Conservation (phyloP, 2,888 invertebrate genomes). For the Tipula helvola region DNA sequence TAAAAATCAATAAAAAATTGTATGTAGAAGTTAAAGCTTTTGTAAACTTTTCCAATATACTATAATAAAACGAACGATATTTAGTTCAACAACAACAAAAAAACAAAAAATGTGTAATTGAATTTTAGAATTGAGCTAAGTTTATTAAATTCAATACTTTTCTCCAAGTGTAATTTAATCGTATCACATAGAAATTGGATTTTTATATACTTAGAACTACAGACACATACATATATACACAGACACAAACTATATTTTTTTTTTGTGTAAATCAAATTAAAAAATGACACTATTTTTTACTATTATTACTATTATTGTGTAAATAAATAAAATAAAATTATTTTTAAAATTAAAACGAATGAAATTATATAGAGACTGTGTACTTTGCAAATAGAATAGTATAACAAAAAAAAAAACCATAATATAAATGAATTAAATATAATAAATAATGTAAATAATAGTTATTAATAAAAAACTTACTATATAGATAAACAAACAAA, state of each 20-base stretch:
- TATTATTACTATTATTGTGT: background rate
- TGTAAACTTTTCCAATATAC: background rate
- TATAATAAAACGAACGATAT: background rate
- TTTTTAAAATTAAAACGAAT: background rate
- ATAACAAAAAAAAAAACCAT: slow-evolving; percentile 5
- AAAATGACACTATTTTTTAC: background rate
- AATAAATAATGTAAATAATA: background rate
- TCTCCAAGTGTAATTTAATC: background rate
- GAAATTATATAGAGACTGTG: slow-evolving; percentile 8
- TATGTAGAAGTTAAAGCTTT: background rate
- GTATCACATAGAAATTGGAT: background rate
- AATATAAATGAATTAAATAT: background rate
- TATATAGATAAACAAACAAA: background rate
- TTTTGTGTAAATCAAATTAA: background rate
- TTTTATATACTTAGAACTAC: background rate
- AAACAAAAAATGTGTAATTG: background rate
- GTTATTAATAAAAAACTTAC: background rate
- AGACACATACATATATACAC: background rate
- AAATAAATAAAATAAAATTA: background rate
- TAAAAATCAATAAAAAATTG: background rate
- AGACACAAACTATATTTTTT: background rate
- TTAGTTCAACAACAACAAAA: background rate
- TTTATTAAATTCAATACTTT: background rate
- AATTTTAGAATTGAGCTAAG: background rate
- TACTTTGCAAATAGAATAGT: slow-evolving; percentile 4